These are phyloP conservation scores for Eulithis testata DNA, from an alignment of 2,888 invertebrate species.

Conservation along the genomic window DNA sequence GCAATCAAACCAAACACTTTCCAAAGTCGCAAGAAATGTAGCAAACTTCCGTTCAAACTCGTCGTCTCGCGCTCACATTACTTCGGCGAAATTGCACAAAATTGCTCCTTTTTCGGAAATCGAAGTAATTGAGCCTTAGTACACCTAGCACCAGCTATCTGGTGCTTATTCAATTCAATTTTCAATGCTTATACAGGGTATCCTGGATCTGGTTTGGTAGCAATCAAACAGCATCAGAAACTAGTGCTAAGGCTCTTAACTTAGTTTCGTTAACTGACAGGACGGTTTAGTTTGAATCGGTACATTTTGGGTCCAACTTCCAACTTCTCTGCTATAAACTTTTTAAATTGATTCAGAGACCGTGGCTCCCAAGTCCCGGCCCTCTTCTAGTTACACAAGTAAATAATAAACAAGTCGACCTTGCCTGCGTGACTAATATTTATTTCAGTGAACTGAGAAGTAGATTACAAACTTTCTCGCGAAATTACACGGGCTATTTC, in stretches of 20 bases:
- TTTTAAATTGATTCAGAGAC: conserved; percentile 70
- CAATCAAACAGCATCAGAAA: neutral
- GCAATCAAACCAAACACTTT: conserved; percentile 27
- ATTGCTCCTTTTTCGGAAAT: conserved; percentile 33
- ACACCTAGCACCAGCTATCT: conserved; percentile 1
- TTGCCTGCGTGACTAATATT: conserved; percentile 42
- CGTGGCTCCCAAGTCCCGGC: conserved; percentile 34
- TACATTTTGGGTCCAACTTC: conserved; percentile 49
- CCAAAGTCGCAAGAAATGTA: conserved; percentile 20
- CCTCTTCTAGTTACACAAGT: conserved; percentile 49
- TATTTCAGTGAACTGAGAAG: conserved; percentile 30
- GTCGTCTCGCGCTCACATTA: conserved; percentile 26
- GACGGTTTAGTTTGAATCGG: conserved; percentile 44
- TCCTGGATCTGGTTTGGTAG: neutral
- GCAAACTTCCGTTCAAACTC: conserved; percentile 28
- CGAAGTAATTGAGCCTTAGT: conserved; percentile 23
- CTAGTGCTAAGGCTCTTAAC: conserved; percentile 27
- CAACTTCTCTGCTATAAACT: conserved; percentile 57
- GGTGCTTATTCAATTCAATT: too few relatives aligned
- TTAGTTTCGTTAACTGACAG: conserved; percentile 39
- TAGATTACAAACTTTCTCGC: conserved; percentile 29
- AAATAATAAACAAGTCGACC: conserved; percentile 60
- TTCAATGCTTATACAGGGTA: too few relatives aligned
- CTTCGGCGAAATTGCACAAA: conserved; percentile 29
- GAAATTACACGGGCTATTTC: conserved; percentile 22